These are phyloP conservation scores for Lacerta agilis DNA, from an alignment of 2,797 vertebrate species.

Conservation along the genomic window DNA sequence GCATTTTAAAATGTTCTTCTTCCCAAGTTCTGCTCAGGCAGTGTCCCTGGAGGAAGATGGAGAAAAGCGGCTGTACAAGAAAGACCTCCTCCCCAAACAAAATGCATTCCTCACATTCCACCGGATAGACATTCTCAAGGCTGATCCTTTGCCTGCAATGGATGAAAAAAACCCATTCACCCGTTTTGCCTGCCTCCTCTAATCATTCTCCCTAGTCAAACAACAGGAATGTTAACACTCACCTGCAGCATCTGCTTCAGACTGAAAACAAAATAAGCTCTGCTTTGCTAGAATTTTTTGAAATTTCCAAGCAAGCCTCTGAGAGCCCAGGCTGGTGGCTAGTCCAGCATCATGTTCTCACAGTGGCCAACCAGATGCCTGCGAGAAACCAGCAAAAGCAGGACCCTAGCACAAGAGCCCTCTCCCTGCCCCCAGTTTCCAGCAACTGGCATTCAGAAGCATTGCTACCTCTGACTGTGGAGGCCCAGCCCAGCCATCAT, in stretches of 20 bases:
- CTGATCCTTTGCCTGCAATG: background rate
- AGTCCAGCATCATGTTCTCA: too few relatives aligned
- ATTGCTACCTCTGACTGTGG: too few relatives aligned
- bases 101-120: background rate
- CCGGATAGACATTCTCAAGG: background rate
- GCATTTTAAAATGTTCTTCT: background rate
- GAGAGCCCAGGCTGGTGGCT: background rate
- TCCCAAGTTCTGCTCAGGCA: background rate
- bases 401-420: too few relatives aligned
- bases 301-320: fast-evolving
- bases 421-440: too few relatives aligned
- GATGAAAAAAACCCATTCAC: background rate
- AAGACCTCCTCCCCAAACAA: background rate
- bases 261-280: too few relatives aligned
- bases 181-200: too few relatives aligned
- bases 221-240: background rate
- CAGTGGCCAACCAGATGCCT: too few relatives aligned
- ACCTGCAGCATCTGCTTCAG: background rate
- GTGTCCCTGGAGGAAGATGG: background rate
- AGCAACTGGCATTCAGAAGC: too few relatives aligned
- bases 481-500: too few relatives aligned
- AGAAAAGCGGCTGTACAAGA: background rate
- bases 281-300: background rate
- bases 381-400: too few relatives aligned
- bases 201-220: too few relatives aligned